Conservation (phyloP, 1,140 invertebrate species). For the Anoplophora glabripennis region DNA sequence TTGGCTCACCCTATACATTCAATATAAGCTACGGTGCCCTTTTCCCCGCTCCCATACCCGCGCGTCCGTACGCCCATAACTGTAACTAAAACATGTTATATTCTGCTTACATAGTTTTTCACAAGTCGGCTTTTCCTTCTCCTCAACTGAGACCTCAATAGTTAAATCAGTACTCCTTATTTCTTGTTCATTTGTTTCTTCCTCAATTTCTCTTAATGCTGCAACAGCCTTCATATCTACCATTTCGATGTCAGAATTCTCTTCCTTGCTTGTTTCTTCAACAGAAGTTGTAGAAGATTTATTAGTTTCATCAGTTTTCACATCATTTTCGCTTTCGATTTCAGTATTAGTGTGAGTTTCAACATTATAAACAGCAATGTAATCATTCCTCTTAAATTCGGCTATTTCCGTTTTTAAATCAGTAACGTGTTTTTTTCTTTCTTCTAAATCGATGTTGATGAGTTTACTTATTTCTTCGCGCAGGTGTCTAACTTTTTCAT, state of each 20-base stretch:
- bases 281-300: background rate
- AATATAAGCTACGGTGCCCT: too few relatives aligned
- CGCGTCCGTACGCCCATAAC: too few relatives aligned
- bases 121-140: too few relatives aligned
- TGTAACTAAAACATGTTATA: too few relatives aligned
- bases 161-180: too few relatives aligned
- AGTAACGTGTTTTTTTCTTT: constrained; percentile 1
- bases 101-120: too few relatives aligned
- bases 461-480: constrained; percentile 9
- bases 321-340: background rate
- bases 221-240: background rate
- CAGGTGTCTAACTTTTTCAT: background rate
- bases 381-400: background rate
- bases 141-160: too few relatives aligned
- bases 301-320: background rate
- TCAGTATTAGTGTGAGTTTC: background rate
- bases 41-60: too few relatives aligned
- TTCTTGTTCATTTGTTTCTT: too few relatives aligned
- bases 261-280: background rate
- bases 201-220: too few relatives aligned
- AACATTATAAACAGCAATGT: constrained; percentile 8
- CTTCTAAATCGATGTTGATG: background rate
- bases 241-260: background rate
- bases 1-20: too few relatives aligned
- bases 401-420: constrained; percentile 4